phyloP scores from a whole-genome alignment of 2,888 invertebrate genomes.

The Andricus quercusramuli region DNA sequence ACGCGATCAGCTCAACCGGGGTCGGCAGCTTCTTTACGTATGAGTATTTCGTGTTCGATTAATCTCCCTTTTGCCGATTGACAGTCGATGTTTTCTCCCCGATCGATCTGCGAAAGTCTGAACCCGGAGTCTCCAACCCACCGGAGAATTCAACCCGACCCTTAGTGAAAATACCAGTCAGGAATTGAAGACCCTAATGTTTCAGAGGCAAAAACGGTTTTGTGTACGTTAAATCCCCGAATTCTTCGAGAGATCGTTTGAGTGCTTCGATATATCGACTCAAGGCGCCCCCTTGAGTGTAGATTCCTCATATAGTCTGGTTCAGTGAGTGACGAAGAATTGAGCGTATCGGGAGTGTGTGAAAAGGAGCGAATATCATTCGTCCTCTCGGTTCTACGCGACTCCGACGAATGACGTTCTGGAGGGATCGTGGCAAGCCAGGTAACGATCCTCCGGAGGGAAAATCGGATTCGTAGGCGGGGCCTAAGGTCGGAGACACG shows the following conservation, averaged over 20 bases:
- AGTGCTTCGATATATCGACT: conserved; percentile 1
- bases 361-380: conserved; percentile 40
- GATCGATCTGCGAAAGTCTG: background rate
- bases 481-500: conserved; percentile 76
- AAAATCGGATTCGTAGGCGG: conserved; percentile 74
- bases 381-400: conserved; percentile 28
- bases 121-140: background rate
- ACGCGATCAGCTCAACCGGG: conserved; percentile 74
- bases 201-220: background rate
- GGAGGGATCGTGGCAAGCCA: conserved; percentile 41
- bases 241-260: conserved; percentile 4
- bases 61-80: conserved; percentile 25
- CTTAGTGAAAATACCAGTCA: background rate
- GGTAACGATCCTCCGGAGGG: conserved; percentile 58
- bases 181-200: background rate
- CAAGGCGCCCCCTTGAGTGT: background rate
- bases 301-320: background rate
- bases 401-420: conserved; percentile 42
- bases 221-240: background rate
- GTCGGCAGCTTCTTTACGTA: conserved; percentile 70
- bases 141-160: background rate
- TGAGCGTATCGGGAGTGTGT: conserved; percentile 40
- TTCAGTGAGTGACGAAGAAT: conserved; percentile 18
- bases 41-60: conserved; percentile 60
- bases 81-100: conserved; percentile 2